phyloP scores from a whole-genome alignment of 1,140 invertebrate genomes.

The Polypedilum pembai region DNA sequence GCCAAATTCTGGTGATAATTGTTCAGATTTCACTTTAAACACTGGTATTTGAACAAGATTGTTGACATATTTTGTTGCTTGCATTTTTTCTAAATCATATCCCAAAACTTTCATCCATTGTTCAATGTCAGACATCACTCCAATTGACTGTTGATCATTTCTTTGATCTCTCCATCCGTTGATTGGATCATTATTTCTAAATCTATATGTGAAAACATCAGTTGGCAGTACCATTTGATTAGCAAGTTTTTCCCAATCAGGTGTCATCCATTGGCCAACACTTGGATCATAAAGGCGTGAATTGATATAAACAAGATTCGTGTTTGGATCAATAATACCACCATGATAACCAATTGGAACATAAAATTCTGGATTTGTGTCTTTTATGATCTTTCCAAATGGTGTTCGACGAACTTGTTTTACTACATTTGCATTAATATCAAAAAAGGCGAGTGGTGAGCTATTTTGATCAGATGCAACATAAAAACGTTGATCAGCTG shows the following conservation, averaged over 20 bases:
- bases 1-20: constrained; percentile 72
- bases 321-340: constrained; percentile 73
- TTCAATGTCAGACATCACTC: constrained; percentile 74
- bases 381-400: constrained; percentile 79
- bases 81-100: constrained; percentile 76
- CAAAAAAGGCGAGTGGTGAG: constrained; percentile 83
- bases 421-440: constrained; percentile 79
- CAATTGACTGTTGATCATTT: constrained; percentile 54
- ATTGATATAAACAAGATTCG: constrained; percentile 75
- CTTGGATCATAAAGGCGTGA: constrained; percentile 81
- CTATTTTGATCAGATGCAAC: constrained; percentile 89
- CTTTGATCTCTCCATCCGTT: constrained; percentile 46
- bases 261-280: constrained; percentile 91
- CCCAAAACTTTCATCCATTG: constrained; percentile 84
- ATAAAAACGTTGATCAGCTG: constrained; percentile 75
- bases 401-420: constrained; percentile 88
- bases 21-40: constrained; percentile 60
- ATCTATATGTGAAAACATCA: constrained; percentile 85
- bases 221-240: constrained; percentile 71
- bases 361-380: constrained; percentile 86
- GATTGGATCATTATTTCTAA: constrained; percentile 86
- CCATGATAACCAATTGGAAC: constrained; percentile 90
- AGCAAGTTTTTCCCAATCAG: constrained; percentile 79
- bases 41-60: constrained; percentile 67
- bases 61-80: constrained; percentile 70